Evolutionary conservation across 2,797 vertebrate genomes (phyloP), one percentile per base, ranked within the genome.

Genomic region (Myotis pilosus): DNA sequence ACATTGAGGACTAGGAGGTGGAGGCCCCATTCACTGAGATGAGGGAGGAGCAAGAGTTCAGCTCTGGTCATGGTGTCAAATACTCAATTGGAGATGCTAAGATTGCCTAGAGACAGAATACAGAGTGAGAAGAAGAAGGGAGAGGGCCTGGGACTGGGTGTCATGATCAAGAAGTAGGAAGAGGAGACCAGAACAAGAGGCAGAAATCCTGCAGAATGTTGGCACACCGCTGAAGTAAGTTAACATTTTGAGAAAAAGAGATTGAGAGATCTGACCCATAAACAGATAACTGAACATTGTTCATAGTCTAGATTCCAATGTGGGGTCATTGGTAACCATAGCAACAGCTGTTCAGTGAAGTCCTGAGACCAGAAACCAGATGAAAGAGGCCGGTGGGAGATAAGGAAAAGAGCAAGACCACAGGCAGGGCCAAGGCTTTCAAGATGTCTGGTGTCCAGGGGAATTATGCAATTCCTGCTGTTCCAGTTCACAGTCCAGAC

Each of bases 391-490:
- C 11, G 8, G 3, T 8, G 19, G 20, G 8, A 19, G 30, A 10
- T 11, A 74, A 57, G 49, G 5, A 38, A 44, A 23, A 28, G 60
- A 71, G 47, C 36, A 15, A 47, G 60, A 10, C 8, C 2, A 4
- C 13, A 22, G 74, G 15, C 22, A 8, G 5, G 23, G 25, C 8
- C 8, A 15, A 25, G 0, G 15, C 36, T 57, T 41, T 80, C 17
- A 20, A 11, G 62, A 57, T 36, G 66, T 38, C 60, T 13, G 6
- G 6, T 22, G 5, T 55, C 55, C 3, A 8, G 2, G 15, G 51
- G 13, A 64, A 19, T 1, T 8, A 1, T 1, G 41, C 13, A 2
- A 0, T 49, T 17, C 23, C 25, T 36, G 0, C 13, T 13, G 38
- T 74, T 53, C 76, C 89, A 80, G 11, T 68, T 44, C 36, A 33